Base-by-base conservation (phyloP, 2,113 vertebrate species). In the Hemiprocne comata region DNA sequence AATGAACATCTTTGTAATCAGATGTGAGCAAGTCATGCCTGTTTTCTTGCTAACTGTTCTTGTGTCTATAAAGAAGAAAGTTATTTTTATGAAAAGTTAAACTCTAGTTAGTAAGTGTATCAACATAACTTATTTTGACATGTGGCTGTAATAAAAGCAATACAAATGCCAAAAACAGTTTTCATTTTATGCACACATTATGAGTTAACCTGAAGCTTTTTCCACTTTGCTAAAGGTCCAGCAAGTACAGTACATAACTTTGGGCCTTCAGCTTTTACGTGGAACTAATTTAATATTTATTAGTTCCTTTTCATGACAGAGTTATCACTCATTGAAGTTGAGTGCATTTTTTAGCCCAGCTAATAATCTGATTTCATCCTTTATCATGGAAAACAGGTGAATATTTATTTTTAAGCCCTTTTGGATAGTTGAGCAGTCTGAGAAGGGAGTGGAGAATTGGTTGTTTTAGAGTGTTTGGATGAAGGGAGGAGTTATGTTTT, bases 141-240 rank as follows among this genome's bases (percentile, higher is more conserved):
- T 44, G 66, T 89, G 70, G 38, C 60, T 92, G 62, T 58, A 94
- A 87, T 82, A 91, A 96, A 96, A 95, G 15, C 66, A 87, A 46
- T 51, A 93, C 28, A 87, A 89, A 93, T 51, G 57, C 76, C 85
- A 96, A 94, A 95, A 93, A 1, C 11, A 69, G 23, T 38, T 64
- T 93, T 93, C 42, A n/a, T 87, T 93, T 91, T 79, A 87, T 82
- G 50, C 60, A 93, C 46, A 71, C 17, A 80, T 79, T 82, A 85
- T 71, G 96, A 88, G 93, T 87, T 89, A 94, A 96, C 89, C 79
- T 96, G 51, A 12, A 85, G 55, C 44, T 48, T 89, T 96, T 97
- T 90, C 48, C 36, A 94, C 71, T 93, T 93, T 11, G 3, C 26
- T 74, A 73, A 80, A 91, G 14, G 28, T 73, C 48, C 76, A 77